Evolutionary conservation across 2,888 invertebrate species (phyloP).

Genomic region (Bhutanitis thaidina): DNA sequence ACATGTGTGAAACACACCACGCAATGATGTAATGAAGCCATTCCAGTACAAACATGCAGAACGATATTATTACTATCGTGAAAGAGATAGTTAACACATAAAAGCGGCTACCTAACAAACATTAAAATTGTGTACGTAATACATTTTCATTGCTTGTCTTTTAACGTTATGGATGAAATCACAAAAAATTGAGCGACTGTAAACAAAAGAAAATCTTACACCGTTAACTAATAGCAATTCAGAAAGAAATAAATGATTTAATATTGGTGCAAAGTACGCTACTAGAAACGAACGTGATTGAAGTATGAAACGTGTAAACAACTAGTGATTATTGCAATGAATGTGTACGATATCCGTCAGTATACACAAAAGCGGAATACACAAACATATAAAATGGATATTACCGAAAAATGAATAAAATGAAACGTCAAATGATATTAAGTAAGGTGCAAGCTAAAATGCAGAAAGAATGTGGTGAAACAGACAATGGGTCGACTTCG

Average conservation of each 20-base stretch:
- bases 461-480: slow-evolving; percentile 38
- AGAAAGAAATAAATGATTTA: slow-evolving; percentile 1
- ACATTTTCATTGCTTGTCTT: slow-evolving; percentile 13
- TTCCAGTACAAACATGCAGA: slow-evolving; percentile 77
- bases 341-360: slow-evolving; percentile 30
- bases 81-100: slow-evolving; percentile 32
- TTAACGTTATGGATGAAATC: slow-evolving; percentile 11
- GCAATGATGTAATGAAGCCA: slow-evolving; percentile 80
- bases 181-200: slow-evolving; percentile 2
- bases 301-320: slow-evolving; percentile 11
- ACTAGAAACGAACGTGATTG: slow-evolving; percentile 7
- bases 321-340: slow-evolving; percentile 8
- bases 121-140: slow-evolving; percentile 9
- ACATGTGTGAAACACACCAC: slow-evolving; percentile 82
- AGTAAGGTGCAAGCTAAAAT: slow-evolving; percentile 31
- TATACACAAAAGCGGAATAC: slow-evolving; percentile 35
- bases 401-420: slow-evolving; percentile 18
- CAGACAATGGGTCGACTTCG: slow-evolving; percentile 75
- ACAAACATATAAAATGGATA: slow-evolving; percentile 14
- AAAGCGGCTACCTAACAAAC: slow-evolving; percentile 17
- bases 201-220: slow-evolving; percentile 7
- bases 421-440: slow-evolving; percentile 32
- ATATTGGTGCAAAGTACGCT: slow-evolving; percentile 13
- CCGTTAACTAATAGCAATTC: slow-evolving; percentile 1
- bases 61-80: slow-evolving; percentile 41